Conservation (phyloP, 2,113 vertebrate genomes). For the Stomatorhinus ivindoensis region DNA sequence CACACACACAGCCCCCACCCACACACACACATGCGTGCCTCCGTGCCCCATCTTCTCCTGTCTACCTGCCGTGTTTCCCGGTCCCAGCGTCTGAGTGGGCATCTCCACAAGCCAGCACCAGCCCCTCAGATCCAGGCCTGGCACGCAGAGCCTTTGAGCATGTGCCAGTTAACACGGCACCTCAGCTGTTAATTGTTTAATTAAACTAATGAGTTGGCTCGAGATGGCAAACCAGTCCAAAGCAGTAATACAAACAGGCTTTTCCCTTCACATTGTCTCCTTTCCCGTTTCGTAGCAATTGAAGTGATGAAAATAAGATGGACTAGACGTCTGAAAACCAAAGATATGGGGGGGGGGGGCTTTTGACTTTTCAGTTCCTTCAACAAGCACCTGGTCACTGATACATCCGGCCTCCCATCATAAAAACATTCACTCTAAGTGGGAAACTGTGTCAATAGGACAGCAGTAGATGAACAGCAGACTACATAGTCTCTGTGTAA, state of each 20-base stretch:
- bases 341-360: not conserved
- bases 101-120: conserved; percentile 6
- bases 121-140: conserved; percentile 16
- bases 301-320: not conserved
- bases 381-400: not conserved
- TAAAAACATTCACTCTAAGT: not conserved
- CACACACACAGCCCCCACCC: not conserved
- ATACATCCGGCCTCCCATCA: not conserved
- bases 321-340: not conserved
- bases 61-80: conserved; percentile 2
- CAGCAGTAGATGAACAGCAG: not conserved
- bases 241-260: conserved; percentile 10
- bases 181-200: conserved; percentile 43
- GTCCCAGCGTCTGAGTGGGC: conserved; percentile 13
- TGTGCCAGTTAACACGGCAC: conserved; percentile 39
- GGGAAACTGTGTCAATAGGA: not conserved
- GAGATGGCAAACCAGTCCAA: conserved; percentile 28
- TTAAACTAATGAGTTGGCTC: conserved; percentile 49
- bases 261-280: not conserved
- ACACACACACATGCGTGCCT: not conserved
- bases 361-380: not conserved
- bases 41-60: not conserved
- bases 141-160: conserved; percentile 27
- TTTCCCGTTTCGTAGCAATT: not conserved
- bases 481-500: not conserved